Conservation (phyloP, 2,888 invertebrate genomes). For the Diadegma fenestrale region DNA sequence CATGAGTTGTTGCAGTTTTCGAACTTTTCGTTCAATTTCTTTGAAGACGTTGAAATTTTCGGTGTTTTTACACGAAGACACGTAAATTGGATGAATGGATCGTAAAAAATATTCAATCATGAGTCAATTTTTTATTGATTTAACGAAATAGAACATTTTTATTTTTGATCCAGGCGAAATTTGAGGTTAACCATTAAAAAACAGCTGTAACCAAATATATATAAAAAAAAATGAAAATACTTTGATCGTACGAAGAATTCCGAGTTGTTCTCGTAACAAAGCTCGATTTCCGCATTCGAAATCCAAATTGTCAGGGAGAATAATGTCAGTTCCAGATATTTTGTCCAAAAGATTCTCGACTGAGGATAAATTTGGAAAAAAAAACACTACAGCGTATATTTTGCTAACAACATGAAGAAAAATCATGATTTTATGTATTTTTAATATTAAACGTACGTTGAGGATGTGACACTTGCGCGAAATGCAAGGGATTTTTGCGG, state of each 20-base stretch:
- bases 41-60: too few relatives aligned
- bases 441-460: too few relatives aligned
- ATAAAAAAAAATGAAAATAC: conserved; percentile 66
- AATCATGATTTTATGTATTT: not conserved
- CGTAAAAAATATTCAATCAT: not conserved
- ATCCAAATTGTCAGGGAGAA: conserved; percentile 71
- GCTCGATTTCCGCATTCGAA: conserved; percentile 77
- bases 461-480: conserved; percentile 92
- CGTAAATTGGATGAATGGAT: too few relatives aligned
- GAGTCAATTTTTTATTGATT: not conserved
- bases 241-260: conserved; percentile 84
- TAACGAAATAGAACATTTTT: not conserved
- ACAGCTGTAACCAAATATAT: not conserved
- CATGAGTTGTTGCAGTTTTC: too few relatives aligned
- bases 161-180: not conserved
- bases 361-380: conserved; percentile 81
- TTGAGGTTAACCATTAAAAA: not conserved
- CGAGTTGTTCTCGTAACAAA: conserved; percentile 79
- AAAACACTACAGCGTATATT: conserved; percentile 19
- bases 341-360: conserved; percentile 89
- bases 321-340: conserved; percentile 86
- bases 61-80: too few relatives aligned
- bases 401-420: not conserved
- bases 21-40: too few relatives aligned
- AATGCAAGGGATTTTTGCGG: conserved; percentile 93